Conservation (phyloP, 2,113 vertebrate species). For the Ancistrus triradiatus region DNA sequence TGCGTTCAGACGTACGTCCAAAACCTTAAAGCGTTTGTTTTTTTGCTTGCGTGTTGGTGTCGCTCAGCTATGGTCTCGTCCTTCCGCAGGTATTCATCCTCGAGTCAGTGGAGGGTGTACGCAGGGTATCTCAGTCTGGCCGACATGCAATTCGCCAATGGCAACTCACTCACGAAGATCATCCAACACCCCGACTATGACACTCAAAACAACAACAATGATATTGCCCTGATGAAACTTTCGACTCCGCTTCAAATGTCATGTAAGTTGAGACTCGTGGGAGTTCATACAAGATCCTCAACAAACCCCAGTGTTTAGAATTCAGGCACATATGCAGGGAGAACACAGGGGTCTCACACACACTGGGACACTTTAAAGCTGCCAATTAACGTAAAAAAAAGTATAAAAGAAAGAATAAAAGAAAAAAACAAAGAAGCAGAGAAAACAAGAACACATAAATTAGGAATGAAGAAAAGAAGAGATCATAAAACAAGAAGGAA, state of each 20-base stretch:
- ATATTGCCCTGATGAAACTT: slow-evolving; percentile 67
- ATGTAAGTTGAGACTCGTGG: slow-evolving; percentile 40
- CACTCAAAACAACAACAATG: slow-evolving; percentile 35
- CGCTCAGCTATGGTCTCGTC: neutral
- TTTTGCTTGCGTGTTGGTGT: neutral
- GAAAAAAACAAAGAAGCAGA: no score
- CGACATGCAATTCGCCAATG: accelerated
- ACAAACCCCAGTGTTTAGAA: no score
- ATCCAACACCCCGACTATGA: slow-evolving; percentile 54
- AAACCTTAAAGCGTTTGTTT: neutral
- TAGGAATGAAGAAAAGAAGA: no score
- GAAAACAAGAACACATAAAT: no score
- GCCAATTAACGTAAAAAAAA: no score
- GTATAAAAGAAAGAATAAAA: no score
- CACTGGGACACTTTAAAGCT: no score
- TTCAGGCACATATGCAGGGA: no score
- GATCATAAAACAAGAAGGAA: no score
- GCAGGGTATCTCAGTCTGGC: slow-evolving; percentile 43
- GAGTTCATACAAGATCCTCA: no score
- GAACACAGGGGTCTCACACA: no score
- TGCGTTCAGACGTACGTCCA: slow-evolving; percentile 79
- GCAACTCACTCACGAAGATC: slow-evolving; percentile 44
- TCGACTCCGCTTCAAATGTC: slow-evolving; percentile 40
- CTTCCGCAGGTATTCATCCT: slow-evolving; percentile 11
- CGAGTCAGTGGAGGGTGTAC: slow-evolving; percentile 44